Percentiles rank a stretch among this genome's conserved stretches.
These are phyloP conservation scores for Crypturellus undulatus DNA, from an alignment of 2,113 vertebrate species.

Conservation along the genomic window DNA sequence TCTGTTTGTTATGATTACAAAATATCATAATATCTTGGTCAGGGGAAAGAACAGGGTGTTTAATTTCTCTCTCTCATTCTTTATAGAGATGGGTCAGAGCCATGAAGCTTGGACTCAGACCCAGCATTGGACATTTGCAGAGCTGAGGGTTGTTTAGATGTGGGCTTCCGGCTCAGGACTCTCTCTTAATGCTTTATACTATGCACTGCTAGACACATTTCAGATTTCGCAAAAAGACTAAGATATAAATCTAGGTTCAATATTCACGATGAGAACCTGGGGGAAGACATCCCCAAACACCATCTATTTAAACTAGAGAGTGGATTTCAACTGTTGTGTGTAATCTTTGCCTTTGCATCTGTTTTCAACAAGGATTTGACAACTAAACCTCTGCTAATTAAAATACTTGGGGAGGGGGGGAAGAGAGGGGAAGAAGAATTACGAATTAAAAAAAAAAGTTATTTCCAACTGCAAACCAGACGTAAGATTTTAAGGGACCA, in stretches of 20 bases:
- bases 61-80: neutral
- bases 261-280: fast-evolving
- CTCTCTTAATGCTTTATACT: neutral
- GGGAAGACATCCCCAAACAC: neutral
- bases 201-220: fast-evolving
- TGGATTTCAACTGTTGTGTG: neutral
- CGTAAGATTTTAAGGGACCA: neutral
- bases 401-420: neutral
- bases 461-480: neutral
- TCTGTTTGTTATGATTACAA: constrained; percentile 2
- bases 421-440: neutral
- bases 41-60: neutral
- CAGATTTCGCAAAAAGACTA: neutral
- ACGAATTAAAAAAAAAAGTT: neutral
- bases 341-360: neutral
- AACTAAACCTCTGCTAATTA: neutral
- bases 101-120: neutral
- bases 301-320: neutral
- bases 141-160: neutral
- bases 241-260: neutral
- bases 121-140: neutral
- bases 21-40: neutral
- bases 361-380: neutral
- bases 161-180: neutral
- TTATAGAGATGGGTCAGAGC: neutral